These are phyloP conservation scores for Torymus texanus DNA, from an alignment of 2,888 invertebrate genomes.

Conservation along the genomic window DNA sequence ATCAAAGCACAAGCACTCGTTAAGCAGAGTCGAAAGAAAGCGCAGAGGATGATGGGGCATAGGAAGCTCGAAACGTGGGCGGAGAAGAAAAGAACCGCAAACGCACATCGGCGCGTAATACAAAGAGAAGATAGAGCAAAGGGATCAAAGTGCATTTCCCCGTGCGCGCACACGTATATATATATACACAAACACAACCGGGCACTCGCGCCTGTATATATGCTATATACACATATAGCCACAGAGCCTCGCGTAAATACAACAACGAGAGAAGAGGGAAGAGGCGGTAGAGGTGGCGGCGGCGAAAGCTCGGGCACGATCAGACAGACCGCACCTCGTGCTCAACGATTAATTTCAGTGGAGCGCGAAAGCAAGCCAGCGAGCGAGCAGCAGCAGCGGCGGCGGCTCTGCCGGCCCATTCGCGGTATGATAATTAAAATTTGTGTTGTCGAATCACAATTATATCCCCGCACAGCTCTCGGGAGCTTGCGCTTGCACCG, in stretches of 20 bases:
- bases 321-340: conserved; percentile 46
- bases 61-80: too few species aligned
- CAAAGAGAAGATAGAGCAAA: conserved; percentile 32
- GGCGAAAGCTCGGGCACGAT: conserved; percentile 14
- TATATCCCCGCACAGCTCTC: conserved; percentile 35
- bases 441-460: conserved; percentile 67
- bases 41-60: neutral
- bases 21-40: too few species aligned
- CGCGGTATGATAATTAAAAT: conserved; percentile 69
- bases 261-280: neutral
- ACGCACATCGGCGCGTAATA: conserved; percentile 27
- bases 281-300: too few species aligned
- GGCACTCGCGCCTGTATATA: neutral
- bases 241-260: neutral
- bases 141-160: conserved; percentile 39
- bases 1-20: too few species aligned
- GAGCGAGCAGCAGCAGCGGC: neutral
- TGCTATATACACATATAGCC: neutral
- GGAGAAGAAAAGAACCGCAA: conserved; percentile 27
- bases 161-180: neutral
- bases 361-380: conserved; percentile 51
- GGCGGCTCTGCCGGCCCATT: conserved; percentile 45
- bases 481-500: neutral
- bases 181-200: too few species aligned
- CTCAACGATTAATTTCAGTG: conserved; percentile 64